A percentile compares a stretch with the other conserved stretches of the same genome.
Evolutionary conservation across 2,888 invertebrate genomes (phyloP).

Genomic region (Mayetiola destructor): DNA sequence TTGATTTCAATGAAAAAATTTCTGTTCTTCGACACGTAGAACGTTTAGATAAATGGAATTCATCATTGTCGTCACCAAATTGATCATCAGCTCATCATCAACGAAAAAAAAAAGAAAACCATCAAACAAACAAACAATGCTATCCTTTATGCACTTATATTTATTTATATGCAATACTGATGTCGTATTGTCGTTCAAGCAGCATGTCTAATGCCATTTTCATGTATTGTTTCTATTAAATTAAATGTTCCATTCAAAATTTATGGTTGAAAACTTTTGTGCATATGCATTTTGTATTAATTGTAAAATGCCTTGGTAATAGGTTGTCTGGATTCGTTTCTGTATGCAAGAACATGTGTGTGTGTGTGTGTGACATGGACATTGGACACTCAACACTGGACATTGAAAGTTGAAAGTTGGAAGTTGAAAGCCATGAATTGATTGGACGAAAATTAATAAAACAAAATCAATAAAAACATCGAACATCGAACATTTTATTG

Average conservation of each 20-base stretch:
- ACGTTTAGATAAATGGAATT: too few relatives aligned
- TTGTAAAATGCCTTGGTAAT: slow-evolving; percentile 12
- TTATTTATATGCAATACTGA: background rate
- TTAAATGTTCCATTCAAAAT: slow-evolving; percentile 14
- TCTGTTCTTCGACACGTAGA: too few relatives aligned
- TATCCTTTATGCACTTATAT: background rate
- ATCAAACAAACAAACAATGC: too few relatives aligned
- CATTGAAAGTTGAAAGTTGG: too few relatives aligned
- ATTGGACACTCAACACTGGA: background rate
- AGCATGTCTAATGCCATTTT: slow-evolving; percentile 7
- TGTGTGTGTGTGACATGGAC: background rate
- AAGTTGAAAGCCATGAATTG: too few relatives aligned
- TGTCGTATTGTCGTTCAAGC: slow-evolving; percentile 2
- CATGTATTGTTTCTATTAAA: slow-evolving; percentile 13
- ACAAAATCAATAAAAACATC: background rate
- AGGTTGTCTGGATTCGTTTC: background rate
- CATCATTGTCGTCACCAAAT: too few relatives aligned
- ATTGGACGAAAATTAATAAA: slow-evolving; percentile 6
- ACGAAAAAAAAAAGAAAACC: too few relatives aligned
- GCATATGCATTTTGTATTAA: slow-evolving; percentile 13
- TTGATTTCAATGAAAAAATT: too few relatives aligned
- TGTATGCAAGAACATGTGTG: background rate
- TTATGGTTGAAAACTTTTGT: slow-evolving; percentile 2
- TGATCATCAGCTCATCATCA: too few relatives aligned
- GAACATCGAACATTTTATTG: background rate